Evolutionary conservation across 2,888 invertebrate genomes (phyloP).

Genomic region (Chelonus formosanus): DNA sequence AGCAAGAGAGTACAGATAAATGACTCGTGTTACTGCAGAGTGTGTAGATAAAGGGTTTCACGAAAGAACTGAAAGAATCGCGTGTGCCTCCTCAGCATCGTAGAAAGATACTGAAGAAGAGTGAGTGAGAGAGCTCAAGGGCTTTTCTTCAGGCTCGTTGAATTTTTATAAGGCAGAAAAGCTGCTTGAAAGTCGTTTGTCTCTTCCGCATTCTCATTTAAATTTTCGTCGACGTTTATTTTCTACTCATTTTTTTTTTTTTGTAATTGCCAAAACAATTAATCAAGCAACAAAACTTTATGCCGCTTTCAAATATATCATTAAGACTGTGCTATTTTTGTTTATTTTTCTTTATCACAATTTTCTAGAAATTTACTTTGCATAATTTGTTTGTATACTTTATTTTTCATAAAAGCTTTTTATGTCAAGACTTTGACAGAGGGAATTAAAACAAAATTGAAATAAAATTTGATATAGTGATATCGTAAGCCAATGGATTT

Average conservation of each 20-base stretch:
- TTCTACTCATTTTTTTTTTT: not conserved
- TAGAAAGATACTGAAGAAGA: not conserved
- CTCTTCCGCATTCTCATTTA: constrained; percentile 17
- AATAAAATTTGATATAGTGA: no score
- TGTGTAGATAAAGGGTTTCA: constrained; percentile 21
- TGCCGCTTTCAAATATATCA: no score
- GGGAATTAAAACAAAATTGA: no score
- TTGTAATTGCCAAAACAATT: not conserved
- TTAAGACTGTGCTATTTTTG: no score
- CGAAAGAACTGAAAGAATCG: constrained; percentile 2
- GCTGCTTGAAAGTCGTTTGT: constrained; percentile 25
- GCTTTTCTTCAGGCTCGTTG: constrained; percentile 24
- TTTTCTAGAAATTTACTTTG: no score
- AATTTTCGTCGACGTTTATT: constrained; percentile 16
- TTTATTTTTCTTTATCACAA: no score
- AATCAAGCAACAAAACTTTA: not conserved
- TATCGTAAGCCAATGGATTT: no score
- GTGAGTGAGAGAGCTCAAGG: constrained; percentile 16
- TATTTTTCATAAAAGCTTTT: no score
- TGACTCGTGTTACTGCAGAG: constrained; percentile 4
- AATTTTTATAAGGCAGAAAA: constrained; percentile 28
- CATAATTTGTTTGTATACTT: no score
- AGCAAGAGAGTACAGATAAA: constrained; percentile 16
- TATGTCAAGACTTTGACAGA: no score
- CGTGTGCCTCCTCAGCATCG: constrained; percentile 3